A percentile compares a stretch with the other conserved stretches of the same genome.
phyloP scores from a whole-genome alignment of 37 sponge, comb jelly and placozoan genomes.

The Halisarca cf. caerulea region DNA sequence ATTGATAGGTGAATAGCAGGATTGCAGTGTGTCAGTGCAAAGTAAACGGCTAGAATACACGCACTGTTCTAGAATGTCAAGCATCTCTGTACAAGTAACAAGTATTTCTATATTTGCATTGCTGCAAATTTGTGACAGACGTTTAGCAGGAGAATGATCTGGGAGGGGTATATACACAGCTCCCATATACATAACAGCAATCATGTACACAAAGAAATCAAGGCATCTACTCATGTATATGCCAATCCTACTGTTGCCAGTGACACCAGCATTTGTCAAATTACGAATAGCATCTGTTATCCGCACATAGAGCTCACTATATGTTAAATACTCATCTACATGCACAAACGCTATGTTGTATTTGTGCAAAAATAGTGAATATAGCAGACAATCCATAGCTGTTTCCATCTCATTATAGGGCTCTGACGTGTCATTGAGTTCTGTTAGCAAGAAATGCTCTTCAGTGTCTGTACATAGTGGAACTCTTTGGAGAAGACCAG shows the following conservation, averaged over 20 bases:
- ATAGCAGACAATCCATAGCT: background rate
- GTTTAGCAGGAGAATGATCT: constrained; percentile 1
- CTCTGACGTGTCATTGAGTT: constrained; percentile 3
- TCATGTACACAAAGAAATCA: constrained; percentile 11
- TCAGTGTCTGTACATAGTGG: background rate
- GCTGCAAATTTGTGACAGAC: background rate
- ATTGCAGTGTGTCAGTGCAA: constrained; percentile 3
- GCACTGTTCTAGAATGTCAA: background rate
- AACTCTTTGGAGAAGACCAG: background rate
- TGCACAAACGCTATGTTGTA: constrained; percentile 15
- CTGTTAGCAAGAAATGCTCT: background rate
- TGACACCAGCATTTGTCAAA: background rate
- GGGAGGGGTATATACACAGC: constrained; percentile 45
- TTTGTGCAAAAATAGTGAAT: background rate
- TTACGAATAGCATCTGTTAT: background rate
- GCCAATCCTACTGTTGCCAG: constrained; percentile 17
- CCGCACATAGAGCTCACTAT: background rate
- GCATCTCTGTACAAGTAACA: constrained; percentile 13
- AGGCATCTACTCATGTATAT: background rate
- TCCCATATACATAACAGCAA: constrained; percentile 42
- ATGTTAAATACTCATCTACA: background rate
- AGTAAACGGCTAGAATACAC: background rate
- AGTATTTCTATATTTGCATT: constrained; percentile 4
- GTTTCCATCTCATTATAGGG: constrained; percentile 4
- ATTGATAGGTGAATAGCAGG: background rate